Conservation (phyloP, 2,888 invertebrate species). For the Cancer borealis region DNA sequence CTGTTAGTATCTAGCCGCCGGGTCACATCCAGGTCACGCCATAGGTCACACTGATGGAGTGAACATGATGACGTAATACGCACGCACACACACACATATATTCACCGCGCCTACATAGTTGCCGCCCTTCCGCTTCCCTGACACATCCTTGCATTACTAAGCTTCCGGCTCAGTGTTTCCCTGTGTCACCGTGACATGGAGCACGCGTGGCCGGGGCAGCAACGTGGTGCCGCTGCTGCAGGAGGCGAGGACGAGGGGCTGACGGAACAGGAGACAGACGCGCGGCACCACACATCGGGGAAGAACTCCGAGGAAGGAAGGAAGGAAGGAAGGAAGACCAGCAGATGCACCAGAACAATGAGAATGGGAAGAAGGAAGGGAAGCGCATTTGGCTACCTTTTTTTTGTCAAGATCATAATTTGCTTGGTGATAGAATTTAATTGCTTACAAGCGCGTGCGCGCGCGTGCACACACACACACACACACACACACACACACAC, state of each 20-base stretch:
- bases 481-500: conserved; percentile 21
- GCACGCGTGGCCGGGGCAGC: neutral
- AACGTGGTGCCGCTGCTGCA: conserved; percentile 6
- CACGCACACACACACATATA: conserved; percentile 1
- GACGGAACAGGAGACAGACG: neutral
- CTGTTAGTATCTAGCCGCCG: neutral
- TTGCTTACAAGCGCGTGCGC: neutral
- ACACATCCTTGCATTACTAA: conserved; percentile 20
- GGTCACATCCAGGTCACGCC: neutral
- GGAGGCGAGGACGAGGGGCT: neutral
- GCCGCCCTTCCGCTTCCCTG: conserved; percentile 3
- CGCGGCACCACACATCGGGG: neutral
- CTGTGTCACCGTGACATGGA: neutral
- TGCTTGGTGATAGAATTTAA: neutral
- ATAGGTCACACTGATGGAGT: neutral
- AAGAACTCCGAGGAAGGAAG: neutral
- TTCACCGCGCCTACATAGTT: neutral
- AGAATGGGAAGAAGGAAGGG: neutral
- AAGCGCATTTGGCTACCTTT: neutral
- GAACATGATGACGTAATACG: neutral
- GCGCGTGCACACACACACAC: neutral
- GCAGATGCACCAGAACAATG: neutral
- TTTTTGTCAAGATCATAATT: neutral
- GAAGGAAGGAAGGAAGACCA: neutral
- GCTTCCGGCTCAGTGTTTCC: neutral